Conservation (phyloP, 2,113 vertebrate species). For the Chionomys nivalis region DNA sequence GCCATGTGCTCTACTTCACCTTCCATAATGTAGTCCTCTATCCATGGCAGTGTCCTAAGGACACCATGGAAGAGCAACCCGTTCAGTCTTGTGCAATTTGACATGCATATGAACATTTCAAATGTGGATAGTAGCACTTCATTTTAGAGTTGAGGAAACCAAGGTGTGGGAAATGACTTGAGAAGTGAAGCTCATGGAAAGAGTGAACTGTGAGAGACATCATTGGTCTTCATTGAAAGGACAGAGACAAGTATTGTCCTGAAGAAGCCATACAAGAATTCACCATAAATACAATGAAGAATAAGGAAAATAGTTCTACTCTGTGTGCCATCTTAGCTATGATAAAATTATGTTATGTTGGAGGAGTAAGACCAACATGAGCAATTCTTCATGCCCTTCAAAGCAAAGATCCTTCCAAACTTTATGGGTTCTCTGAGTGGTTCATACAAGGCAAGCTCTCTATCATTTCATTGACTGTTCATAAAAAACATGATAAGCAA, state of each 20-base stretch:
- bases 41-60: not conserved
- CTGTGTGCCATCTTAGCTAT: not conserved
- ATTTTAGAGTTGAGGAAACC: slow-evolving; percentile 11
- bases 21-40: not conserved
- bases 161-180: not conserved
- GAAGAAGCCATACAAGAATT: not conserved
- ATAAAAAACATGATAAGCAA: not conserved
- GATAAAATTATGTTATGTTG: not conserved
- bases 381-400: not conserved
- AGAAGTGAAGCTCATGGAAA: not conserved
- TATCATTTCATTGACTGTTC: not conserved
- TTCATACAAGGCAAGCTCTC: not conserved
- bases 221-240: not conserved
- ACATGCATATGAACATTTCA: not conserved
- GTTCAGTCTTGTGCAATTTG: not conserved
- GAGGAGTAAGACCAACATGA: not conserved
- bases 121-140: not conserved
- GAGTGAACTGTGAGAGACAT: not conserved
- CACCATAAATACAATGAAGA: not conserved
- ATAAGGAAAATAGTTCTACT: not conserved
- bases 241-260: not conserved
- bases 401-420: not conserved
- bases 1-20: not conserved
- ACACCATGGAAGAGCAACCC: not conserved
- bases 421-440: not conserved